Evolutionary conservation across 2,113 vertebrate species (phyloP).

Genomic region (Orcinus orca): DNA sequence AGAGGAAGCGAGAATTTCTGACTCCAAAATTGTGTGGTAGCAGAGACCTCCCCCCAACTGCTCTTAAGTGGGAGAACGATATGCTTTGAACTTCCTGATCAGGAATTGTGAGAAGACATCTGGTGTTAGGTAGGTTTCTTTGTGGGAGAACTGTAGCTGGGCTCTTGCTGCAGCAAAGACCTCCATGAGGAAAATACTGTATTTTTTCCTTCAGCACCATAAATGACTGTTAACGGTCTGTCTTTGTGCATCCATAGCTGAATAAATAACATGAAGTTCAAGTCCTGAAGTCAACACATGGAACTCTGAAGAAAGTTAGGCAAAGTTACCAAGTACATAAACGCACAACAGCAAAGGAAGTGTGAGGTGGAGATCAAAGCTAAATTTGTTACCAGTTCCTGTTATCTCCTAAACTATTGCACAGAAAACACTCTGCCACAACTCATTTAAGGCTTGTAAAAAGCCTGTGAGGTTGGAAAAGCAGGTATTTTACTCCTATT

Average conservation of each 20-base stretch:
- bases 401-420: background rate
- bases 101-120: background rate
- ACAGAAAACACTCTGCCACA: background rate
- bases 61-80: background rate
- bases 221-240: background rate
- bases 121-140: background rate
- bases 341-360: background rate
- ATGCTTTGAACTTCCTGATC: conserved; percentile 46
- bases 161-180: background rate
- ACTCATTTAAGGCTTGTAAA: background rate
- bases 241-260: background rate
- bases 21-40: conserved; percentile 26
- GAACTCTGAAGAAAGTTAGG: background rate
- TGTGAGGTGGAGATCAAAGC: background rate
- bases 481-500: background rate
- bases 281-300: background rate
- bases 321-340: background rate
- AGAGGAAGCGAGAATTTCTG: conserved; percentile 62
- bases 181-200: background rate
- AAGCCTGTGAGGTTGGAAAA: background rate
- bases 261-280: background rate
- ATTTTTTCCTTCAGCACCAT: background rate
- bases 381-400: background rate
- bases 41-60: background rate
- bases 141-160: background rate